phyloP scores from a whole-genome alignment of 2,113 vertebrate genomes.

The Rhagologus leucostigma region DNA sequence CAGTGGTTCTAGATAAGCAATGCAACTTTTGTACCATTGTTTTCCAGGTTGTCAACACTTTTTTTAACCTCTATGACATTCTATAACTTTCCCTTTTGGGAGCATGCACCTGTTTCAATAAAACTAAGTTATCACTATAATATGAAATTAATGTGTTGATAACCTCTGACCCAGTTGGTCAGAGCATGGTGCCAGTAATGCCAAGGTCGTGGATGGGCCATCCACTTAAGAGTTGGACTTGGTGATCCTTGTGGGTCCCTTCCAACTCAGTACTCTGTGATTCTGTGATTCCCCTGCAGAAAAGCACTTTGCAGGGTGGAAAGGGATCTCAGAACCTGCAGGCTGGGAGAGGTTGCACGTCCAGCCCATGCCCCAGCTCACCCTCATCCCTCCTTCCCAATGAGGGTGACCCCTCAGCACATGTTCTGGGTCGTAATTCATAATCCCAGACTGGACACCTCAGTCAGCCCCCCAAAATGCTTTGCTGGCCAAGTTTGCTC shows the following conservation, averaged over 20 bases:
- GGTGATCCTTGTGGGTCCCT: neutral
- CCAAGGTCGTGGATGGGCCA: no score
- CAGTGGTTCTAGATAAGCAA: neutral
- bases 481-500: neutral
- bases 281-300: neutral
- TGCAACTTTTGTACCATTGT: neutral
- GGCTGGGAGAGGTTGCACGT: rapidly evolving
- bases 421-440: rapidly evolving
- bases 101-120: neutral
- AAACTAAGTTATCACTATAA: neutral
- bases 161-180: neutral
- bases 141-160: neutral
- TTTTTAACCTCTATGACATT: neutral
- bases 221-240: neutral
- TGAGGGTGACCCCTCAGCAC: neutral
- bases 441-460: neutral
- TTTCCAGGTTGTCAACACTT: neutral
- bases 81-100: neutral
- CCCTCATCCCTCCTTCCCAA: neutral
- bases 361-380: neutral
- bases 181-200: rapidly evolving
- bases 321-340: neutral
- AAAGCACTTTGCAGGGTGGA: neutral
- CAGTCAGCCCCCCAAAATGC: neutral
- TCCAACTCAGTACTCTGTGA: neutral